Evolutionary conservation across 2,888 invertebrate genomes (phyloP).

Genomic region (Pristionchus japonicus): DNA sequence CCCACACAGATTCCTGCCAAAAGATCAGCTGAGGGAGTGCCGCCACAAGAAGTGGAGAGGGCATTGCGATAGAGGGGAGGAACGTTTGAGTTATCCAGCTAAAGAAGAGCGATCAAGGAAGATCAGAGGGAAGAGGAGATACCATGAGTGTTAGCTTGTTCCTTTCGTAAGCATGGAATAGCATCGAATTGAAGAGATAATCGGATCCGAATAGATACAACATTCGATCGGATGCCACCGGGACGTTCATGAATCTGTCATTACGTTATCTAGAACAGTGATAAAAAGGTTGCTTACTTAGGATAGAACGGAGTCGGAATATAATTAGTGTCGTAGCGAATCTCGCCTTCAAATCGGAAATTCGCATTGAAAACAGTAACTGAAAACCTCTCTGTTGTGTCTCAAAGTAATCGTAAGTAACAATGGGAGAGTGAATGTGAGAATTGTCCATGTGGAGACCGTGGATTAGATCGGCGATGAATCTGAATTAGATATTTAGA

Average conservation of each 20-base stretch:
- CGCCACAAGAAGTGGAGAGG: background rate
- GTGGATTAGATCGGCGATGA: slow-evolving; percentile 65
- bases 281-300: slow-evolving; percentile 34
- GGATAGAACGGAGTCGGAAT: slow-evolving; percentile 71
- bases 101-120: background rate
- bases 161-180: slow-evolving; percentile 72
- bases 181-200: slow-evolving; percentile 69
- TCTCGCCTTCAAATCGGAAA: slow-evolving; percentile 60
- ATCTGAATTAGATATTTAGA: slow-evolving; percentile 53
- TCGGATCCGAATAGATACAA: slow-evolving; percentile 72
- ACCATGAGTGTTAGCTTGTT: slow-evolving; percentile 68
- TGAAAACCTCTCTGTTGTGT: slow-evolving; percentile 61
- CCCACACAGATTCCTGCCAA: slow-evolving; percentile 61
- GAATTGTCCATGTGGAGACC: slow-evolving; percentile 70
- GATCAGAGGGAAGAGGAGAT: no score
- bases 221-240: slow-evolving; percentile 65
- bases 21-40: background rate
- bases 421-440: slow-evolving; percentile 67
- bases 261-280: background rate
- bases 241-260: slow-evolving; percentile 25
- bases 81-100: slow-evolving; percentile 35
- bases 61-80: slow-evolving; percentile 18
- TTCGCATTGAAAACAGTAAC: background rate
- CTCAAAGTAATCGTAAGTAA: slow-evolving; percentile 72
- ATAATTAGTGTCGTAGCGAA: slow-evolving; percentile 59